These are phyloP conservation scores for Phengaris alcon DNA, from an alignment of 2,888 invertebrate genomes.

Conservation along the genomic window DNA sequence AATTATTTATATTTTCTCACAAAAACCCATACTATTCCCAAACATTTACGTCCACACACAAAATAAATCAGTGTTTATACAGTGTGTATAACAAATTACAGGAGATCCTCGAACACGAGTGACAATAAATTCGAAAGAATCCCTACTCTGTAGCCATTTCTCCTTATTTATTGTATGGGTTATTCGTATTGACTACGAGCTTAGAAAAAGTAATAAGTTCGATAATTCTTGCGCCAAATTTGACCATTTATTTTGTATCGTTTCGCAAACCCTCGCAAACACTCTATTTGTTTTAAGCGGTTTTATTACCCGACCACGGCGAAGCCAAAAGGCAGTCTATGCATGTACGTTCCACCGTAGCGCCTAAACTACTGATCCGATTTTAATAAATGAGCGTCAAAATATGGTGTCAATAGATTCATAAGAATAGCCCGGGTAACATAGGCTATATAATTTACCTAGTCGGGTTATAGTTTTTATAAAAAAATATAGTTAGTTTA, in stretches of 20 bases:
- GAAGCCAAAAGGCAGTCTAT: too few relatives aligned
- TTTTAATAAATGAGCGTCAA: too few relatives aligned
- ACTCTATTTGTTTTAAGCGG: too few relatives aligned
- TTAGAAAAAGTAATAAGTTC: neutral
- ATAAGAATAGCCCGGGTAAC: too few relatives aligned
- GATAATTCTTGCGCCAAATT: conserved; percentile 8
- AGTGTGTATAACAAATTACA: neutral
- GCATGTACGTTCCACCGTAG: too few relatives aligned
- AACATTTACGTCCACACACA: neutral
- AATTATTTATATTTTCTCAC: neutral
- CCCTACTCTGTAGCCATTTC: neutral
- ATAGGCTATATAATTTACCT: too few relatives aligned
- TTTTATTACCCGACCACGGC: too few relatives aligned
- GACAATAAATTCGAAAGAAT: conserved; percentile 15
- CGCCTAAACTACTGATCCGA: too few relatives aligned
- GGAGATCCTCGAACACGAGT: neutral
- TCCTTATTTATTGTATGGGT: neutral
- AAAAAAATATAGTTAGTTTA: too few relatives aligned
- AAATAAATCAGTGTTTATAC: neutral
- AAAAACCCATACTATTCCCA: neutral
- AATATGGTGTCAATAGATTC: too few relatives aligned
- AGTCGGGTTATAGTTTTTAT: too few relatives aligned
- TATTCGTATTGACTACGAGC: conserved; percentile 12
- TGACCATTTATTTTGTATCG: conserved; percentile 6
- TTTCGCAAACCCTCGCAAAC: neutral